Evolutionary conservation across 2,113 vertebrate genomes (phyloP).

Genomic region (Bambusicola thoracicus): DNA sequence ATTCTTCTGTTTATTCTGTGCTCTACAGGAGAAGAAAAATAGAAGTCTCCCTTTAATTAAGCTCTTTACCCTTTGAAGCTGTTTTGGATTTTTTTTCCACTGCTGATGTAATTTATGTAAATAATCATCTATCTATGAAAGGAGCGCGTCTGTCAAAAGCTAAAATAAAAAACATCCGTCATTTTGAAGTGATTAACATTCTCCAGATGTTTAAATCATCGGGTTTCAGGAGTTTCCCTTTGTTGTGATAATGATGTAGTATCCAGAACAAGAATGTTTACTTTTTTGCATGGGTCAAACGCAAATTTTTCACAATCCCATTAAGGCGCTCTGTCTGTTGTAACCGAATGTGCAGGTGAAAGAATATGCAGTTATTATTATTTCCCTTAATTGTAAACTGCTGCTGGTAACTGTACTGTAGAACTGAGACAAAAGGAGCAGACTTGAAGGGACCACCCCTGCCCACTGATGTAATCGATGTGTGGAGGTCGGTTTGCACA

Average conservation of each 20-base stretch:
- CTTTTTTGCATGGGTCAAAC: constrained; percentile 87
- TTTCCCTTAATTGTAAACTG: constrained; percentile 88
- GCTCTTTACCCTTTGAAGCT: constrained; percentile 78
- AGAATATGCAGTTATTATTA: constrained; percentile 87
- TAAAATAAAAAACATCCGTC: constrained; percentile 91
- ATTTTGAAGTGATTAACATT: constrained; percentile 90
- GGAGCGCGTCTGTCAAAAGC: constrained; percentile 85
- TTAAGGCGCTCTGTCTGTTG: constrained; percentile 81
- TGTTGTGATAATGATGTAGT: constrained; percentile 93
- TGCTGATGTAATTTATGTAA: constrained; percentile 89
- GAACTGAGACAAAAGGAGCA: constrained; percentile 78
- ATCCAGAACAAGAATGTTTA: constrained; percentile 90
- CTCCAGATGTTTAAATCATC: constrained; percentile 91
- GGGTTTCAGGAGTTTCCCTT: constrained; percentile 89
- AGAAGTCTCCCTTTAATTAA: constrained; percentile 82
- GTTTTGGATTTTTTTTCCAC: constrained; percentile 74
- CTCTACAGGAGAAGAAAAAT: constrained; percentile 55
- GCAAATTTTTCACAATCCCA: constrained; percentile 87
- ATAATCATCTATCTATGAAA: constrained; percentile 86
- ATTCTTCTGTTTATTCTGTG: not conserved
- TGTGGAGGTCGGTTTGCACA: constrained; percentile 77
- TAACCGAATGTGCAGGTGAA: constrained; percentile 89
- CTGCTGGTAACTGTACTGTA: constrained; percentile 87
- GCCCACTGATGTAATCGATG: constrained; percentile 84
- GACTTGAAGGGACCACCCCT: constrained; percentile 85